Conservation (phyloP, 2,888 invertebrate species). For the Lithosia quadra region DNA sequence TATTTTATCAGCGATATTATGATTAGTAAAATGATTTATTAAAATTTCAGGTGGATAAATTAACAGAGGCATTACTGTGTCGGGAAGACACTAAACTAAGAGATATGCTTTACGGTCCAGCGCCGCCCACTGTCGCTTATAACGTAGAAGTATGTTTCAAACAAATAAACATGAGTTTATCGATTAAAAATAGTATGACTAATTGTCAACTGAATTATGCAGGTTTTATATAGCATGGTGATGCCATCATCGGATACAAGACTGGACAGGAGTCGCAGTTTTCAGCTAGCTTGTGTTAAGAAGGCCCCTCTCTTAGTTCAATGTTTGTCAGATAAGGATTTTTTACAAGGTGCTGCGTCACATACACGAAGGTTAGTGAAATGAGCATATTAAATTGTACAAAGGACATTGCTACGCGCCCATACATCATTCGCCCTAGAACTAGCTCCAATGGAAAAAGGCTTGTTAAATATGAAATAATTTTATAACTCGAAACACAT, state of each 20-base stretch:
- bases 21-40: conserved; percentile 12
- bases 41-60: conserved; percentile 71
- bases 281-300: conserved; percentile 88
- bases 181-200: conserved; percentile 14
- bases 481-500: no score
- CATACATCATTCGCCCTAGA: no score
- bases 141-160: conserved; percentile 73
- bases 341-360: conserved; percentile 78
- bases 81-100: conserved; percentile 77
- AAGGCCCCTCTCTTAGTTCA: conserved; percentile 84
- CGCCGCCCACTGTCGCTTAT: conserved; percentile 83
- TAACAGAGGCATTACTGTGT: conserved; percentile 79
- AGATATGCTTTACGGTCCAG: conserved; percentile 81
- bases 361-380: conserved; percentile 77
- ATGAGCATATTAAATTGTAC: not conserved
- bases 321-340: conserved; percentile 82
- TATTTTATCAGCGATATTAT: not conserved
- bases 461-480: no score
- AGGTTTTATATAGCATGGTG: conserved; percentile 95
- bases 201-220: conserved; percentile 30
- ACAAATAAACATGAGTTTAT: conserved; percentile 1
- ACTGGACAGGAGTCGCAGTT: conserved; percentile 88
- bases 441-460: no score
- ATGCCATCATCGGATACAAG: conserved; percentile 96
- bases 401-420: no score